These are phyloP conservation scores for Papilio protenor DNA, from an alignment of 2,888 invertebrate genomes.

Conservation along the genomic window DNA sequence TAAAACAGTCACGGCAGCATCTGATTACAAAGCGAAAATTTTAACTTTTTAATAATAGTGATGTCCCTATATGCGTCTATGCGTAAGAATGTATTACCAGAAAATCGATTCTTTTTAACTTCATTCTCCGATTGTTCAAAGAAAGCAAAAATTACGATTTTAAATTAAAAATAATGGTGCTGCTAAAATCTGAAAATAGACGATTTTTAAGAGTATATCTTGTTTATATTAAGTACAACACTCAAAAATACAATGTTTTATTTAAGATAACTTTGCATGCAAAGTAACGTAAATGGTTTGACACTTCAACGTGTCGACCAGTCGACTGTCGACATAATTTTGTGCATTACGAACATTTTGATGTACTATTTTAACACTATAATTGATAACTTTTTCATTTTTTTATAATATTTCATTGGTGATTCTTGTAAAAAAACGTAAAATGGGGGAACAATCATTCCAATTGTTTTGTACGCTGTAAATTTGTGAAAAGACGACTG, in stretches of 20 bases:
- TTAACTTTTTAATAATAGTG: constrained; percentile 44
- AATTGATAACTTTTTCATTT: constrained; percentile 12
- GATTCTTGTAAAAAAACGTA: constrained; percentile 19
- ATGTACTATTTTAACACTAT: constrained; percentile 16
- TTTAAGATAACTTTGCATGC: constrained; percentile 13
- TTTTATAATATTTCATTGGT: constrained; percentile 8
- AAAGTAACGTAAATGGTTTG: constrained; percentile 25
- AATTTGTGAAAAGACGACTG: constrained; percentile 38
- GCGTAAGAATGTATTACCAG: neutral
- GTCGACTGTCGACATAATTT: constrained; percentile 35
- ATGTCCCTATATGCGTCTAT: neutral
- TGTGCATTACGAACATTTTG: constrained; percentile 27
- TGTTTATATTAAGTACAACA: too few relatives aligned
- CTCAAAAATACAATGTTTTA: too few relatives aligned
- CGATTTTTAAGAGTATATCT: neutral
- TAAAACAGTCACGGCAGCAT: constrained; percentile 44
- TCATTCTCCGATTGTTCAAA: neutral
- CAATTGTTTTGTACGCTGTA: constrained; percentile 25
- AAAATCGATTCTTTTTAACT: neutral
- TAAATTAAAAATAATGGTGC: neutral
- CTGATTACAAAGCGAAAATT: constrained; percentile 78
- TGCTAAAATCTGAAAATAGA: neutral
- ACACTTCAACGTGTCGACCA: constrained; percentile 42
- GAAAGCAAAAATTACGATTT: neutral
- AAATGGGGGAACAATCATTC: constrained; percentile 37